phyloP scores from a whole-genome alignment of 2,113 vertebrate genomes.

The Capreolus pygargus region DNA sequence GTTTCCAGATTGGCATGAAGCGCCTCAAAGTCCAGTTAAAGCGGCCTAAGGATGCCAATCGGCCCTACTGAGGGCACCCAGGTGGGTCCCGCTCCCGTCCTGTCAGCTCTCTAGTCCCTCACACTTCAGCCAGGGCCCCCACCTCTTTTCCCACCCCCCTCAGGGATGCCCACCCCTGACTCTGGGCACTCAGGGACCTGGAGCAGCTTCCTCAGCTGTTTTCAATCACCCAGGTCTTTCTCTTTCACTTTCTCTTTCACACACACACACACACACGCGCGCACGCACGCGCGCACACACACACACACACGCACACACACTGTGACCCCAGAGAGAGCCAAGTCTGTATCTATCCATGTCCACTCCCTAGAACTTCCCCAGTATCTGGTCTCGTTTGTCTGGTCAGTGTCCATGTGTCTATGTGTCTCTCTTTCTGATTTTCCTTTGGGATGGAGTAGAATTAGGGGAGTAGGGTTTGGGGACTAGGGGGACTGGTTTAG shows the following conservation, averaged over 20 bases:
- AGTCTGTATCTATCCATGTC: not conserved
- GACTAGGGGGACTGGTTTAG: not conserved
- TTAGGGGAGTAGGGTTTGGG: not conserved
- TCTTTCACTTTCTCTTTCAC: not conserved
- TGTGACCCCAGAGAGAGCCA: not conserved
- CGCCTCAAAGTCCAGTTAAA: slow-evolving; percentile 95
- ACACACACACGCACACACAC: not conserved
- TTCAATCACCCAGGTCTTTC: not conserved
- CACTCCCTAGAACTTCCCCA: not conserved
- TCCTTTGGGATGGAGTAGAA: slow-evolving; percentile 44
- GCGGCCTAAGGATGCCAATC: slow-evolving; percentile 93
- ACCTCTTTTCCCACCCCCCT: not conserved
- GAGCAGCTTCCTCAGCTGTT: not conserved
- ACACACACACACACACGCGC: not conserved
- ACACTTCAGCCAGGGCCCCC: not conserved
- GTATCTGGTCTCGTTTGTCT: slow-evolving; percentile 47
- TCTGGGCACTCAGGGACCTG: not conserved
- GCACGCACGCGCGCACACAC: too few relatives aligned
- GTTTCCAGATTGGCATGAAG: slow-evolving; percentile 96
- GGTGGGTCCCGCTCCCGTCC: slow-evolving; percentile 71
- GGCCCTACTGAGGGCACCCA: slow-evolving; percentile 85
- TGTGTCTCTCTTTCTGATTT: slow-evolving; percentile 42
- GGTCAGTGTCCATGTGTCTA: slow-evolving; percentile 54
- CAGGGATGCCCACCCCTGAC: not conserved
- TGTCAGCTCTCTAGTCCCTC: not conserved